Evolutionary conservation across 2,797 vertebrate species (phyloP), one percentile per base, ranked within the genome.

Genomic region (Carduelis carduelis): DNA sequence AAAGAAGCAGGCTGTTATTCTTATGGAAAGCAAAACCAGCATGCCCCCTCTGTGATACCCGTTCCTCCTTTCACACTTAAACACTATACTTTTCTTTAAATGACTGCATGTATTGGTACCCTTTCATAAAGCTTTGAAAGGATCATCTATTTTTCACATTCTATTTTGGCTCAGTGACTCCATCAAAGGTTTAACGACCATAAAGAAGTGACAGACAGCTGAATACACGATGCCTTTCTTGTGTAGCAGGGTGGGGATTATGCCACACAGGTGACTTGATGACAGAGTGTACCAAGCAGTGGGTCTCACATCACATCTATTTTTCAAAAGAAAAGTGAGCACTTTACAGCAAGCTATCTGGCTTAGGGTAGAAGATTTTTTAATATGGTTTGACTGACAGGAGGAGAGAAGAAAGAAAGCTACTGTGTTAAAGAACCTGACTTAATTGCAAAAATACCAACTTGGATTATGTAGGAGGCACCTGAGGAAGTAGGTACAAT

Each of bases 121-220:
- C 69, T 87, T 90, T 83, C 44, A 89, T 60, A 85, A 75, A 60
- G 52, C 50, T 81, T 94, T 90, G 27, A 88, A 79, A 88, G 64
- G 63, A 77, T 74, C 34, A 22, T 35, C 30, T 55, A 46, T 91
- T 87, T 66, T 93, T 87, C 87, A 84, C 57, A 5, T 91, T 87
- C 68, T 85, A 35, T 91, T 94, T 89, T 95, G 68, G 69, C 63
- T 94, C 76, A 49, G 50, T 85, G 76, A 41, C 83, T 92, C 91
- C 65, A 72, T 85, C 89, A 83, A 55, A 89, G 61, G 41, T 85
- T 93, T 87, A 85, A 83, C 0, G 9, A 80, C 44, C 72, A 74
- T 43, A 52, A 90, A 92, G 79, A 70, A 86, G 32, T 89, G 90
- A 94, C 27, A 72, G 85, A 75, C 87, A 95, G 63, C 46, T 91